Evolutionary conservation across 2,888 invertebrate genomes (phyloP).

Genomic region (Morpho deidamia): DNA sequence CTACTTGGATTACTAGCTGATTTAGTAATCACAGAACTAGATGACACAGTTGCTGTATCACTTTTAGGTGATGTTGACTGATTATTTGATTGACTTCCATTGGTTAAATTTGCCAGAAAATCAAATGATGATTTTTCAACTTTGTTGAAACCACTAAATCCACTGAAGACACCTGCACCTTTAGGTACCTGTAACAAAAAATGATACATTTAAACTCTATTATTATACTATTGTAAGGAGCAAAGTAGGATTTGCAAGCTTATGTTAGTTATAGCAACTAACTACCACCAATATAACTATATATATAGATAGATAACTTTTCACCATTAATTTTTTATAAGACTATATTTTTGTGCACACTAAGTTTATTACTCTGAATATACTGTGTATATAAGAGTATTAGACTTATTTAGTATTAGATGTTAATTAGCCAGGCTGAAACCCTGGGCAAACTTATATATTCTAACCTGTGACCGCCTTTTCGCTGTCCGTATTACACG

Average conservation of each 20-base stretch:
- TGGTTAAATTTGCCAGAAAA: constrained; percentile 78
- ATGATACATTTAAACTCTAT: too few relatives aligned
- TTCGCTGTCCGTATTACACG: constrained; percentile 89
- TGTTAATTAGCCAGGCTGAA: too few relatives aligned
- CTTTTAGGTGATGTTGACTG: constrained; percentile 40
- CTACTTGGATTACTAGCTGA: constrained; percentile 37
- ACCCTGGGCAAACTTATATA: too few relatives aligned
- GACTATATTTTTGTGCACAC: not conserved
- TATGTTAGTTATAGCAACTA: too few relatives aligned
- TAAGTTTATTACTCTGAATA: not conserved
- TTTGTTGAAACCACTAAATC: constrained; percentile 83
- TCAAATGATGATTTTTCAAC: constrained; percentile 74
- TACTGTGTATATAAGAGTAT: too few relatives aligned
- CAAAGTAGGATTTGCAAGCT: too few relatives aligned
- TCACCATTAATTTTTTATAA: not conserved
- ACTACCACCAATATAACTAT: too few relatives aligned
- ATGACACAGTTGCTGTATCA: constrained; percentile 38
- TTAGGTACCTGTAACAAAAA: constrained; percentile 60
- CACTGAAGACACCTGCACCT: constrained; percentile 79
- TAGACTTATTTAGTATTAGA: too few relatives aligned
- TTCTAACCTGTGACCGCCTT: constrained; percentile 64
- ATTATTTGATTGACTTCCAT: constrained; percentile 56
- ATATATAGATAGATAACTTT: too few relatives aligned
- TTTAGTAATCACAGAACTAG: constrained; percentile 45
- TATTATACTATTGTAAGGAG: too few relatives aligned